Base-by-base conservation (phyloP, 30 jellyfish, hydroid and myxozoan genomes). In the Aurelia coerulea region DNA sequence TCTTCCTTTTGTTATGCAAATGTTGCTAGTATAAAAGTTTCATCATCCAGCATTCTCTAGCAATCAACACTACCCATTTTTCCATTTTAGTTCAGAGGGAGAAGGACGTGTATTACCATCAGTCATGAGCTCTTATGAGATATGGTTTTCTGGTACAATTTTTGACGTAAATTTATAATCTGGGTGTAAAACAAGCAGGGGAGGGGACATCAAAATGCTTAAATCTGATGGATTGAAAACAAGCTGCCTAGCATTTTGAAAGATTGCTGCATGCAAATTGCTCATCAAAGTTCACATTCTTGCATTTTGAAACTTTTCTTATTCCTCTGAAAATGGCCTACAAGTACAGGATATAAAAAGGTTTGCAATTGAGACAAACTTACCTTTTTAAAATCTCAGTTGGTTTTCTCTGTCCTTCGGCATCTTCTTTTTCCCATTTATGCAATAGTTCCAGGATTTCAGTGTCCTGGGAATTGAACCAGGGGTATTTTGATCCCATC, bases 391-490 rank as follows among this genome's bases (percentile, higher is more conserved):
- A 68, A 4, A 84, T 84, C 13, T 84, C 87, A 6, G 84, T 72
- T 59, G 93, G 93, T 64, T 84, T 84, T 64, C 93, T 73, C 76
- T 84, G 74, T 12, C 93, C 93, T 60, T 84, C 93, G 1, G 76
- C 93, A 73, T 84, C 93, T 51, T 84, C 77, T 37, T 73, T 84
- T 73, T 84, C 93, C 93, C 93, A 84, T 62, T 84, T 78, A 84
- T 84, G 93, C 35, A 84, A 23, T 10, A 84, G 78, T 23, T 84
- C 93, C 7, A 84, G 84, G n/a, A 84, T 71, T 8, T 65, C 88
- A 54, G 87, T 50, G 68, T 84, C 93, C 34, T 65, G 74, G 23
- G 59, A 71, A 59, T 53, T 84, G 83, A 84, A 68, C 93, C 93
- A 73, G 12, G 85, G 92, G 37, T 83, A 83, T 34, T 73, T 83